Conservation (phyloP, 2,797 vertebrate species). For the Leucoraja ocellata region DNA sequence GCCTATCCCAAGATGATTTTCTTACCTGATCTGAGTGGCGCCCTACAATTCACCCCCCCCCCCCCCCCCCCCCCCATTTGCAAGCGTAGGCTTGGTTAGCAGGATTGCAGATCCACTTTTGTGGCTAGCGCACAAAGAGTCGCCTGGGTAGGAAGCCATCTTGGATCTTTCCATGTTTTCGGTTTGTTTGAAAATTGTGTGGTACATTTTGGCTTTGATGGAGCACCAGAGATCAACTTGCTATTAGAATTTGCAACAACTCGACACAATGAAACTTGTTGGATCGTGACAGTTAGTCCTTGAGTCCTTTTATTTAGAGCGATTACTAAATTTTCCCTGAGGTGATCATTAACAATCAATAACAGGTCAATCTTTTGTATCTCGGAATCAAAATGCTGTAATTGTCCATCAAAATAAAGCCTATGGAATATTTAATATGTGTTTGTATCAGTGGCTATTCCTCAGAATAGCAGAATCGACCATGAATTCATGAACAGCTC, state of each 20-base stretch:
- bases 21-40: background rate
- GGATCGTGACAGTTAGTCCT: background rate
- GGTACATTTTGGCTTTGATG: too few relatives aligned
- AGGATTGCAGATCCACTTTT: too few relatives aligned
- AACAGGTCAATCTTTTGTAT: background rate
- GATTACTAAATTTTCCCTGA: background rate
- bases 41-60: background rate
- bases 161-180: too few relatives aligned
- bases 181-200: too few relatives aligned
- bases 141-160: too few relatives aligned
- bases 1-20: background rate
- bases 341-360: background rate
- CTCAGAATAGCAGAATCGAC: background rate
- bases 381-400: background rate
- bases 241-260: background rate
- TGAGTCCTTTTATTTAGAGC: background rate
- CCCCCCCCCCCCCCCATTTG: background rate
- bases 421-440: background rate
- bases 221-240: too few relatives aligned
- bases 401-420: background rate
- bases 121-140: too few relatives aligned
- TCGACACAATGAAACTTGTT: background rate
- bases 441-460: background rate
- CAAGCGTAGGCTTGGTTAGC: background rate
- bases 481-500: background rate